phyloP scores from a whole-genome alignment of 2,888 invertebrate species.

The Smittia aterrima region DNA sequence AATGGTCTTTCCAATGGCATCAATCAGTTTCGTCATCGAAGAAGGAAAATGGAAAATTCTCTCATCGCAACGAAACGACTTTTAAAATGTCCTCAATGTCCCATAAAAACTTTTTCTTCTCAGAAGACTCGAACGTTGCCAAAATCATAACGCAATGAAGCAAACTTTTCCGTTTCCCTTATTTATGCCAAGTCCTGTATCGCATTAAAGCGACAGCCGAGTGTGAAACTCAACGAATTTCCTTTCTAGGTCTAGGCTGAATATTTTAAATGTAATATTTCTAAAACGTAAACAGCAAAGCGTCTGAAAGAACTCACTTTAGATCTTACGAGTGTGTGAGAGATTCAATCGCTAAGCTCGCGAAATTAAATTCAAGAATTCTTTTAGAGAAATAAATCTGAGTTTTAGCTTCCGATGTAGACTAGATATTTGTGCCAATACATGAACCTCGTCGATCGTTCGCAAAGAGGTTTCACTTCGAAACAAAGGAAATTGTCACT shows the following conservation, averaged over 20 bases:
- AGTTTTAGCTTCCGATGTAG: conserved; percentile 9
- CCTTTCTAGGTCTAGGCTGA: conserved; percentile 55
- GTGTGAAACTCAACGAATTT: conserved; percentile 46
- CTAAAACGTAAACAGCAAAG: too few species aligned
- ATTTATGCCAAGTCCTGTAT: conserved; percentile 33
- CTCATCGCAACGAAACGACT: too few species aligned
- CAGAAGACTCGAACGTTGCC: too few species aligned
- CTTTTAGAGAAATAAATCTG: neutral
- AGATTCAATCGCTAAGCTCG: neutral
- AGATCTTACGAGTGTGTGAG: neutral
- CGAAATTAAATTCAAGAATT: neutral
- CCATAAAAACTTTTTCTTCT: too few species aligned
- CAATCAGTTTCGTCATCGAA: neutral
- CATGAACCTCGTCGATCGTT: neutral
- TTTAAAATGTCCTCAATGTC: too few species aligned
- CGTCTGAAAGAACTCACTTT: too few species aligned
- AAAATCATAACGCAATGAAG: conserved; percentile 36
- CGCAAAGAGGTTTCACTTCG: conserved; percentile 29
- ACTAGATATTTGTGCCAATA: neutral
- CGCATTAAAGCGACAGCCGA: conserved; percentile 24
- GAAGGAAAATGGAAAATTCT: neutral
- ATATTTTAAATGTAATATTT: conserved; percentile 42
- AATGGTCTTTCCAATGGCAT: too few species aligned
- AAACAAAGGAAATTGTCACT: conserved; percentile 42
- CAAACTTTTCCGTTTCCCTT: conserved; percentile 26